Percentiles rank a stretch among this genome's conserved stretches.
phyloP scores from a whole-genome alignment of 2,888 invertebrate genomes.

The Blomia tropicalis region DNA sequence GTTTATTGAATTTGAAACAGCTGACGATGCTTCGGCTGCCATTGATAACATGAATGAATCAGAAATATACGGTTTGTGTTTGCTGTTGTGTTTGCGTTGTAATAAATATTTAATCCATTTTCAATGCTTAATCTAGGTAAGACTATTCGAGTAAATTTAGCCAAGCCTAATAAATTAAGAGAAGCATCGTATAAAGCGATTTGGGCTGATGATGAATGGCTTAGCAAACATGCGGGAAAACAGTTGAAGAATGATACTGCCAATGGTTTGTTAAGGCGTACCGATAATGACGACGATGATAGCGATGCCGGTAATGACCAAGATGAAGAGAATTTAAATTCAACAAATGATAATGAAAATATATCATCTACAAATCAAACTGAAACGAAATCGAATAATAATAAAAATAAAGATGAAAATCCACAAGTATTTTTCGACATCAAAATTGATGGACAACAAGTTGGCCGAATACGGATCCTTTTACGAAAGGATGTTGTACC shows the following conservation, averaged over 20 bases:
- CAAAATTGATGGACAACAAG: constrained; percentile 66
- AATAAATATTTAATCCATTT: not conserved
- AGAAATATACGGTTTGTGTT: constrained; percentile 71
- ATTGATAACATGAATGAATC: constrained; percentile 99
- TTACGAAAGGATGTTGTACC: constrained; percentile 82
- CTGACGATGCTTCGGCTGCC: constrained; percentile 95
- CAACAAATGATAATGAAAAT: not conserved
- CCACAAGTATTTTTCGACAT: constrained; percentile 87
- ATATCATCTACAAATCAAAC: constrained; percentile 36
- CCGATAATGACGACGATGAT: constrained; percentile 30
- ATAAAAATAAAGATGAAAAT: constrained; percentile 30
- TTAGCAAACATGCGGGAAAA: constrained; percentile 91
- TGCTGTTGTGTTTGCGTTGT: no score
- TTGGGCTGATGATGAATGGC: constrained; percentile 95
- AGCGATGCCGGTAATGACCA: constrained; percentile 29
- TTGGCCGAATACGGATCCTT: constrained; percentile 80
- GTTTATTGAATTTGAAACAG: constrained; percentile 90
- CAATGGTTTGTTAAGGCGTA: no score
- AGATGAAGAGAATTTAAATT: constrained; percentile 26
- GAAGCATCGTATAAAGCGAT: constrained; percentile 87
- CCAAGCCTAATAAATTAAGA: constrained; percentile 87
- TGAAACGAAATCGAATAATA: constrained; percentile 36
- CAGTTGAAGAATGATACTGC: constrained; percentile 43
- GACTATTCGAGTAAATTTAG: constrained; percentile 86
- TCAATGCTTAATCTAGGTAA: constrained; percentile 36